Evolutionary conservation across 1,140 invertebrate species (phyloP).

Genomic region (Ips nitidus): DNA sequence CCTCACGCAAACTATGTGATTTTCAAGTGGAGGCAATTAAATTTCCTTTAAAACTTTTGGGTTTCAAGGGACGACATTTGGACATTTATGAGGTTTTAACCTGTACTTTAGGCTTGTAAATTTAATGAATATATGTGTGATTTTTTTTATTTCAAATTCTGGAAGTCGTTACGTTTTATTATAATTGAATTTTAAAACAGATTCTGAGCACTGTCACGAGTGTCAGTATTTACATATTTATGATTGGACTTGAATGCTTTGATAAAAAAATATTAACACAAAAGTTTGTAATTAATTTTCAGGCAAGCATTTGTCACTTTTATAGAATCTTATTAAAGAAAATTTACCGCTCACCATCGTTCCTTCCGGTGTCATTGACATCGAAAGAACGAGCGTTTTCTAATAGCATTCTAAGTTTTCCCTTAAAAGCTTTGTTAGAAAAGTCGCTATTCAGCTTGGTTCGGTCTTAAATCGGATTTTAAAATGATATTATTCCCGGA

Average conservation of each 20-base stretch:
- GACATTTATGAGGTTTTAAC: too few relatives aligned
- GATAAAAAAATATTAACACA: too few relatives aligned
- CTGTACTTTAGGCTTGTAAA: too few relatives aligned
- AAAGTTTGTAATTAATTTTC: too few relatives aligned
- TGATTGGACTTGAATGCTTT: neutral
- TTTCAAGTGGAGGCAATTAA: constrained; percentile 1
- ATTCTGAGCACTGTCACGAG: neutral
- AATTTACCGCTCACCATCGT: neutral
- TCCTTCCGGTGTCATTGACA: neutral
- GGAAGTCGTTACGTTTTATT: constrained; percentile 23
- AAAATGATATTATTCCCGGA: constrained; percentile 9
- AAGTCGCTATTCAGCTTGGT: constrained; percentile 4
- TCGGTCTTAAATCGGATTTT: constrained; percentile 12
- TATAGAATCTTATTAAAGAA: neutral
- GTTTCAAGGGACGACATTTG: neutral
- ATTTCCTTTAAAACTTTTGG: constrained; percentile 1
- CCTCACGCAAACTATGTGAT: neutral
- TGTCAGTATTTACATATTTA: neutral
- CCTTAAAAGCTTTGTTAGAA: constrained; percentile 3
- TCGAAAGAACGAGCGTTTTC: neutral
- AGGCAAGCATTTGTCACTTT: too few relatives aligned
- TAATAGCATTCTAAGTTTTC: constrained; percentile 2
- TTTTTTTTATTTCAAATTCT: constrained; percentile 13
- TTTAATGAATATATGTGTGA: neutral
- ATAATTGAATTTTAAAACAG: constrained; percentile 19